These are phyloP conservation scores for Poeciliopsis turrubarensis DNA, from an alignment of 2,113 vertebrate species.

Conservation along the genomic window DNA sequence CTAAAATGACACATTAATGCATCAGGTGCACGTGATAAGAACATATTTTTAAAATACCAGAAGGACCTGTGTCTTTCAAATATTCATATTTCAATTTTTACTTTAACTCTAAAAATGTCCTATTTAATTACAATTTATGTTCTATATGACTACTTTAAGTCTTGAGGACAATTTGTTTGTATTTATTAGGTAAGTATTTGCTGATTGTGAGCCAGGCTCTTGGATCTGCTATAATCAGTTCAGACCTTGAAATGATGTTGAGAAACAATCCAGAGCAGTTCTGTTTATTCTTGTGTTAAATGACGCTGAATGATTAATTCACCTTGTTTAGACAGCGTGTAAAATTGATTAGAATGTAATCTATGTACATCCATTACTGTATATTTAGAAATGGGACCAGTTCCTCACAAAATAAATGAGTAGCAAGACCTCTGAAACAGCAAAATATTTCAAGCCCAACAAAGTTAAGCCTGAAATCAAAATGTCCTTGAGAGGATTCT, in stretches of 20 bases:
- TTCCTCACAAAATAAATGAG: not conserved
- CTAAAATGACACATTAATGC: too few relatives aligned
- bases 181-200: not conserved
- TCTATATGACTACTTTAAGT: not conserved
- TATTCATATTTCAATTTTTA: not conserved
- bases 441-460: not conserved
- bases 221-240: slow-evolving; percentile 21
- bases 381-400: not conserved
- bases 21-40: too few relatives aligned
- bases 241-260: slow-evolving; percentile 31
- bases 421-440: not conserved
- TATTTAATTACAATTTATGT: not conserved
- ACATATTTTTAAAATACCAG: too few relatives aligned
- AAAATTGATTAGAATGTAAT: not conserved
- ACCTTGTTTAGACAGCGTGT: not conserved
- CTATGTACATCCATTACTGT: not conserved
- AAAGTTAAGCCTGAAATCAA: not conserved
- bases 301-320: slow-evolving; percentile 2
- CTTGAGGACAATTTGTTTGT: not conserved
- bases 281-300: not conserved
- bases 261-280: slow-evolving; percentile 4
- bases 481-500: not conserved
- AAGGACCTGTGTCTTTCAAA: not conserved
- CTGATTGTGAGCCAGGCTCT: slow-evolving; percentile 18
- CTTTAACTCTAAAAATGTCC: too few relatives aligned